Conservation (phyloP, 2,888 invertebrate species). For the Malacosoma neustria region DNA sequence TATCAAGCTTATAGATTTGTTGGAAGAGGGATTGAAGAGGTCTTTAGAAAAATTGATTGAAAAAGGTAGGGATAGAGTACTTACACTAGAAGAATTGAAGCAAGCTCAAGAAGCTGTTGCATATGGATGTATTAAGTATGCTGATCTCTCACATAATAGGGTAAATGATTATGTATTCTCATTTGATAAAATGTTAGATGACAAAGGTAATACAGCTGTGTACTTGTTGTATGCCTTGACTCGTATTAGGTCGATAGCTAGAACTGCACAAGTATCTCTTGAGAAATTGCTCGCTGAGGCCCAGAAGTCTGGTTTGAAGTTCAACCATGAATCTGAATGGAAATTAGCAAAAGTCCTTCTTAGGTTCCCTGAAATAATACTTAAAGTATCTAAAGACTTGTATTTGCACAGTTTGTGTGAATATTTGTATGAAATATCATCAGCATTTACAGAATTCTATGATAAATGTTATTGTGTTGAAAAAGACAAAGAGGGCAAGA, state of each 20-base stretch:
- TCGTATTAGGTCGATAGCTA: slow-evolving; percentile 92
- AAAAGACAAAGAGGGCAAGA: slow-evolving; percentile 87
- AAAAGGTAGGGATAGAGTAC: slow-evolving; percentile 89
- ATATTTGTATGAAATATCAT: slow-evolving; percentile 95
- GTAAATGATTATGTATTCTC: slow-evolving; percentile 97
- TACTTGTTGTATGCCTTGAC: slow-evolving; percentile 96
- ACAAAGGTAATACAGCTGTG: slow-evolving; percentile 98
- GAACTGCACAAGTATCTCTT: slow-evolving; percentile 81
- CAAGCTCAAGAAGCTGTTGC: slow-evolving; percentile 93
- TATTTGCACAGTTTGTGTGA: slow-evolving; percentile 93
- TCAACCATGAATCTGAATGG: slow-evolving; percentile 95
- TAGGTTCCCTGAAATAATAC: slow-evolving; percentile 90
- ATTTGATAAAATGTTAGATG: slow-evolving; percentile 99
- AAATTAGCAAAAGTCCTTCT: slow-evolving; percentile 92
- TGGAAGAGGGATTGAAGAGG: slow-evolving; percentile 93
- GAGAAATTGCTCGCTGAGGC: slow-evolving; percentile 78
- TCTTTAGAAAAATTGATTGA: slow-evolving; percentile 88
- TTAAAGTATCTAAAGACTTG: slow-evolving; percentile 87
- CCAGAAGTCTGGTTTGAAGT: slow-evolving; percentile 74
- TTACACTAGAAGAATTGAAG: slow-evolving; percentile 86
- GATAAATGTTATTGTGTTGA: slow-evolving; percentile 98
- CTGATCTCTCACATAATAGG: slow-evolving; percentile 95
- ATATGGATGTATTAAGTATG: slow-evolving; percentile 98
- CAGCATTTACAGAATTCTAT: slow-evolving; percentile 97
- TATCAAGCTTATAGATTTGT: slow-evolving; percentile 87